Evolutionary conservation across 2,888 invertebrate genomes (phyloP).

Genomic region (Amphipyra berbera): DNA sequence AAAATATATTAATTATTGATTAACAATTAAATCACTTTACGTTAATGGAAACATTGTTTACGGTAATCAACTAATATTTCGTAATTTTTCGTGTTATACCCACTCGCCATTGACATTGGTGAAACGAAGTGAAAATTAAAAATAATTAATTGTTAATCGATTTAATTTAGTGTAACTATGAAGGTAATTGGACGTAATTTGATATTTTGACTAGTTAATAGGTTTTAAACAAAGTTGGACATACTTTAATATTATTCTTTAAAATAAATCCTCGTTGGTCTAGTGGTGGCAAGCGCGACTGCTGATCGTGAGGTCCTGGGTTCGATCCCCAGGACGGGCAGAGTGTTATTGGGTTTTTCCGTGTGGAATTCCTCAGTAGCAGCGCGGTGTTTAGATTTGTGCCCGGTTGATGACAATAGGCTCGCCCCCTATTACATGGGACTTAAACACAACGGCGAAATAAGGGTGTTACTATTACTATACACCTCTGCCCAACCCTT

Average conservation of each 20-base stretch:
- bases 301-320: no score
- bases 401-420: no score
- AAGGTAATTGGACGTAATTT: conserved; percentile 39
- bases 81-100: conserved; percentile 48
- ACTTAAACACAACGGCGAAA: no score
- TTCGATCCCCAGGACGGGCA: no score
- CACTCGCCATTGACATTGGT: conserved; percentile 57
- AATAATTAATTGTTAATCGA: conserved; percentile 48
- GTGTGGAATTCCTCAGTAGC: no score
- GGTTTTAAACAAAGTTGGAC: not conserved
- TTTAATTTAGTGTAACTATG: conserved; percentile 42
- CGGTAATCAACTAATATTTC: conserved; percentile 39
- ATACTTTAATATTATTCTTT: not conserved
- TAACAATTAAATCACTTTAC: conserved; percentile 48
- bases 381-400: no score
- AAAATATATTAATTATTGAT: conserved; percentile 7
- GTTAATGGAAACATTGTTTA: conserved; percentile 49
- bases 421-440: no score
- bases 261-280: no score
- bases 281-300: no score
- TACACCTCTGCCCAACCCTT: no score
- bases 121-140: conserved; percentile 50
- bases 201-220: conserved; percentile 7
- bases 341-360: no score
- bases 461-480: no score